A percentile compares a stretch with the other conserved stretches of the same genome.
Evolutionary conservation across 1,140 invertebrate species (phyloP).

Genomic region (Scaptomyza hsui): DNA sequence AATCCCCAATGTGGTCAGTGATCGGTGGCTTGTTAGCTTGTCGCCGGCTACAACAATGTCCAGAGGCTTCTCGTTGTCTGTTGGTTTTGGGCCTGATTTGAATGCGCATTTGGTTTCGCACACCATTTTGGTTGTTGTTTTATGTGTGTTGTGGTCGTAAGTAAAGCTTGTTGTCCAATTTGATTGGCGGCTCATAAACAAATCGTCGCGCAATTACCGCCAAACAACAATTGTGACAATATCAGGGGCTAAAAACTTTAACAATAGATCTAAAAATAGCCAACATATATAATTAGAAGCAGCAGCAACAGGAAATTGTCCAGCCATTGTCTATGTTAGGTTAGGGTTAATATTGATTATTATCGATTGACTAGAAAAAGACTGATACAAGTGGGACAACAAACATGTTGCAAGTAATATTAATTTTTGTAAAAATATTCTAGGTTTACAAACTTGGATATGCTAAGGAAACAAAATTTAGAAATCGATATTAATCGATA

Average conservation of each 20-base stretch:
- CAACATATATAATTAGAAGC: conserved; percentile 21
- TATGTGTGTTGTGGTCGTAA: conserved; percentile 31
- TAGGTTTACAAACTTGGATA: too few relatives aligned
- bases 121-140: conserved; percentile 57
- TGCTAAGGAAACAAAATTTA: too few relatives aligned
- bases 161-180: conserved; percentile 46
- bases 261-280: conserved; percentile 1
- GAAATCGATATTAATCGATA: background rate
- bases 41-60: conserved; percentile 27
- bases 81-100: conserved; percentile 64
- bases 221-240: conserved; percentile 38
- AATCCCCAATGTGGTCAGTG: conserved; percentile 36
- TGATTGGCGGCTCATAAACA: conserved; percentile 71
- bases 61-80: conserved; percentile 31
- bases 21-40: conserved; percentile 47
- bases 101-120: conserved; percentile 65
- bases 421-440: too few relatives aligned
- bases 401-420: too few relatives aligned
- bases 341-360: conserved; percentile 10
- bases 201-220: conserved; percentile 66
- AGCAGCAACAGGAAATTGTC: conserved; percentile 40
- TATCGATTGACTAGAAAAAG: background rate
- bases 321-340: conserved; percentile 19
- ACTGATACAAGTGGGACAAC: background rate
- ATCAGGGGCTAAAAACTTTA: conserved; percentile 24